Evolutionary conservation across 2,888 invertebrate species (phyloP).

Genomic region (Drosophila algonquin): DNA sequence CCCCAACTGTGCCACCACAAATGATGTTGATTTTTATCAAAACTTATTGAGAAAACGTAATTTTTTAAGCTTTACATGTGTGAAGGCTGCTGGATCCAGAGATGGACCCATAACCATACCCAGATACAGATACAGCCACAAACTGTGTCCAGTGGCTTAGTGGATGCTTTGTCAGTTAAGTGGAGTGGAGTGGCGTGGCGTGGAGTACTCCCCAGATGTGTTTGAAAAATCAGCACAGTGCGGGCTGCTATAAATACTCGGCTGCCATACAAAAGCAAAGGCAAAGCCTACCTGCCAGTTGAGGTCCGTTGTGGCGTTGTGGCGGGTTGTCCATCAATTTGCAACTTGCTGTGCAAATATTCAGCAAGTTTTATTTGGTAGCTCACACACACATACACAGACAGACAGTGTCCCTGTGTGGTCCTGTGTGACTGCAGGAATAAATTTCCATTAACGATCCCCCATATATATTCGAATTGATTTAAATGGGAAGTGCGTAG

Average conservation of each 20-base stretch:
- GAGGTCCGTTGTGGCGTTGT: conserved; percentile 50
- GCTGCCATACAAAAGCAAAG: conserved; percentile 37
- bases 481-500: conserved; percentile 76
- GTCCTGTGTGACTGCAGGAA: conserved; percentile 64
- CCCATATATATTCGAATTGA: conserved; percentile 80
- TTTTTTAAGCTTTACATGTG: conserved; percentile 73
- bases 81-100: conserved; percentile 15
- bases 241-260: conserved; percentile 63
- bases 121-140: neutral
- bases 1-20: conserved; percentile 76
- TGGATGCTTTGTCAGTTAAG: conserved; percentile 22
- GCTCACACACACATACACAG: conserved; percentile 24
- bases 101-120: neutral
- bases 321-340: conserved; percentile 76
- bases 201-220: conserved; percentile 30
- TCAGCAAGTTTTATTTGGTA: conserved; percentile 75
- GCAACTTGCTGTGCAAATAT: conserved; percentile 72
- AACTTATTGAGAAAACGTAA: conserved; percentile 80
- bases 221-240: conserved; percentile 76
- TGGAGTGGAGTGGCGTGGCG: conserved; percentile 2
- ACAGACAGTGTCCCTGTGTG: conserved; percentile 19
- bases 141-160: conserved; percentile 24
- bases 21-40: conserved; percentile 81
- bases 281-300: conserved; percentile 30
- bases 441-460: conserved; percentile 81